Evolutionary conservation across 30 jellyfish, hydroid and myxozoan genomes (phyloP), one percentile per base, ranked within the genome.

Genomic region (Chrysaora quinquecirrha): DNA sequence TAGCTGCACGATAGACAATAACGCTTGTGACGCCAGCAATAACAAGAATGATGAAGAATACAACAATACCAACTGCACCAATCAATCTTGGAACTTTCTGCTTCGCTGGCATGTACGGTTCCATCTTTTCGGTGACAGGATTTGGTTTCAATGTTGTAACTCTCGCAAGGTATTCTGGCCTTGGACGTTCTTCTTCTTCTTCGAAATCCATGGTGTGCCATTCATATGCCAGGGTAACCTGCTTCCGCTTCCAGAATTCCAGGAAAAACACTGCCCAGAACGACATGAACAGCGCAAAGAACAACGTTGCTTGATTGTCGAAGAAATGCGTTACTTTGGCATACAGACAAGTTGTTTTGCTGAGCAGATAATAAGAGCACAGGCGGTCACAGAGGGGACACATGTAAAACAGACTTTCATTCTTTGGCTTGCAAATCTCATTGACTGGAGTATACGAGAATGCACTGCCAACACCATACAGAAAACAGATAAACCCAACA

Each of bases 131-230:
- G 19, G 99, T 95, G 56, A 94, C 99, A 3, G 96, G 99, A 34
- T 87, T 84, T 81, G 79, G 78, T 61, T 95, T 88, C 96, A 87
- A 75, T 29, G 92, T 84, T 3, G 96, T 83, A 52, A 83, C 96
- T 16, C 81, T 32, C 28, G 99, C 99, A 7, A 88, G 62, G 81
- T 94, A 94, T 60, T 94, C 96, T 10, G 99, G 99, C 33, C 99
- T 34, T 6, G 99, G 99, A 48, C 97, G 76, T 66, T 94, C 99
- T 58, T 94, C 99, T 22, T 94, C 99, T 62, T 94, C 99, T 73
- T 94, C 99, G 49, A 94, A 94, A 61, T 94, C 99, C 99, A 94
- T 94, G 33, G 99, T 88, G 82, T 94, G 99, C 99, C 99, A 94
- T 75, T 94, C 97, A 78, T 94, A 94, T 2, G 99, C 99, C 64